Conservation (phyloP, 1,140 invertebrate species). For the Aculops lycopersici region DNA sequence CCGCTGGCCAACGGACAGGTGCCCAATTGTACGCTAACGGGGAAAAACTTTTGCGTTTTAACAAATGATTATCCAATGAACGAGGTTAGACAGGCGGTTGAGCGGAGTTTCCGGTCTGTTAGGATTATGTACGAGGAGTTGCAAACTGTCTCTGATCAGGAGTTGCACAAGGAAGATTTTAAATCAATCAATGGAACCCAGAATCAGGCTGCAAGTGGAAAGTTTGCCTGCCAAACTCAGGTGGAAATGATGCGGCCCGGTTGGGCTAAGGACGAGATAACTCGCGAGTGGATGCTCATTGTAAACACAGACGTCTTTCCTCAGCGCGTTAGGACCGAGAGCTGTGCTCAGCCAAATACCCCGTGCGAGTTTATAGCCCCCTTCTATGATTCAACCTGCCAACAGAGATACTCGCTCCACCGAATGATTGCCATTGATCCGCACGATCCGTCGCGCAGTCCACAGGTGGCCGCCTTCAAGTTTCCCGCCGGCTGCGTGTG, state of each 20-base stretch:
- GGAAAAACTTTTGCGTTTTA: conserved; percentile 11
- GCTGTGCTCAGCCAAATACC: conserved; percentile 16
- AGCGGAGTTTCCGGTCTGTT: conserved; percentile 10
- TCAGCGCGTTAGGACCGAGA: conserved; percentile 17
- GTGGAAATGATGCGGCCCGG: conserved; percentile 17
- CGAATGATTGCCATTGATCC: conserved; percentile 17
- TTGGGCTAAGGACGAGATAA: conserved; percentile 17
- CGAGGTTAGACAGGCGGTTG: conserved; percentile 11
- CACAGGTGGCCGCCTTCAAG: conserved; percentile 17
- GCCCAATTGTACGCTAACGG: conserved; percentile 11
- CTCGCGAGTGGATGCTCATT: conserved; percentile 17
- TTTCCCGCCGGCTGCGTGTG: conserved; percentile 18
- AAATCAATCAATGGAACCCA: conserved; percentile 5
- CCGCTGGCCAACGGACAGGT: conserved; percentile 10
- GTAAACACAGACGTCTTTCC: conserved; percentile 17
- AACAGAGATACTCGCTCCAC: conserved; percentile 16
- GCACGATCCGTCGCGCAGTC: conserved; percentile 13
- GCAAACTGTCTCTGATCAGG: conserved; percentile 12
- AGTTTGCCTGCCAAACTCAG: conserved; percentile 18
- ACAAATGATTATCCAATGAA: conserved; percentile 12
- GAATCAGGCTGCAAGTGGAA: conserved; percentile 12
- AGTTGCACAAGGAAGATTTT: conserved; percentile 10
- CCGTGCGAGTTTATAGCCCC: conserved; percentile 17
- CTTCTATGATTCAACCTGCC: conserved; percentile 18
- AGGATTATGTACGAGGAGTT: conserved; percentile 12